phyloP scores from a whole-genome alignment of 2,797 vertebrate species.

The Astyanax mexicanus region DNA sequence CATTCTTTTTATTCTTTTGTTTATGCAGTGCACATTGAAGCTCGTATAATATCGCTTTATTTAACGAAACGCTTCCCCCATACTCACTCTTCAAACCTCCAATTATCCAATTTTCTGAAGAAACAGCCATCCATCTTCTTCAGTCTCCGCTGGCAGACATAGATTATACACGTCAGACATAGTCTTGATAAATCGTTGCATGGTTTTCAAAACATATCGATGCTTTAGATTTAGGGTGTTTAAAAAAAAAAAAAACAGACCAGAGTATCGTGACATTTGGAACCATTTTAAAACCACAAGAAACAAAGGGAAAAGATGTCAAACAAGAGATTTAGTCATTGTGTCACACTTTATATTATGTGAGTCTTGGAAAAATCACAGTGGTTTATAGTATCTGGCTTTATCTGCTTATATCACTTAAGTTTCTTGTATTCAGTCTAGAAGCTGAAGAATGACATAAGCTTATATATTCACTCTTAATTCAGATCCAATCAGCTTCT shows the following conservation, averaged over 20 bases:
- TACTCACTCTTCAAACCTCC: slow-evolving; percentile 41
- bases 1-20: neutral
- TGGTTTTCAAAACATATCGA: neutral
- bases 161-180: slow-evolving; percentile 16
- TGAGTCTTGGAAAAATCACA: neutral
- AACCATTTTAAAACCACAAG: neutral
- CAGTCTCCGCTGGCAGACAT: slow-evolving; percentile 52
- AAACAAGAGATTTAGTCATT: neutral
- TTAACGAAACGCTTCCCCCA: slow-evolving; percentile 2
- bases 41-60: neutral
- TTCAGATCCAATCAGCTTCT: neutral
- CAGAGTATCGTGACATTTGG: neutral
- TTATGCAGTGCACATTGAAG: neutral
- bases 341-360: neutral
- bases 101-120: slow-evolving; percentile 53
- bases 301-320: neutral
- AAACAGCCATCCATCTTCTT: slow-evolving; percentile 58
- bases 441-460: neutral
- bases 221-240: neutral
- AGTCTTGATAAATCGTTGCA: slow-evolving; percentile 21
- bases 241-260: neutral
- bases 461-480: neutral
- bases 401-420: neutral
- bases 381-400: neutral
- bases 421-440: neutral